These are phyloP conservation scores for Drosophila insularis DNA, from an alignment of 1,140 invertebrate genomes.

Conservation along the genomic window DNA sequence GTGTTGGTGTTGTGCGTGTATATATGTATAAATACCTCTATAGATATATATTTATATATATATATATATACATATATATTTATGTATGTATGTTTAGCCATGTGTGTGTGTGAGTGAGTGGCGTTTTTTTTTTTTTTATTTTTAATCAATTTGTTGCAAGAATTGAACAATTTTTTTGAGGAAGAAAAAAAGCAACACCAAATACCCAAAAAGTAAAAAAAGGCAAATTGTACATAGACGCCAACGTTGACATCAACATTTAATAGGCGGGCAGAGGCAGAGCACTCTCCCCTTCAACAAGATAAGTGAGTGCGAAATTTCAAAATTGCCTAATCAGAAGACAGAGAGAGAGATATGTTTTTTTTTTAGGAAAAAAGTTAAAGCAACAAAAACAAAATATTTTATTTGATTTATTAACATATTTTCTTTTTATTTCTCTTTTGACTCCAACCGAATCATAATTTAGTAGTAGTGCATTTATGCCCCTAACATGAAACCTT, in stretches of 20 bases:
- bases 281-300: conserved; percentile 1
- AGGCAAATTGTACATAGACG: conserved; percentile 13
- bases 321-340: conserved; percentile 8
- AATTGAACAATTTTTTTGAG: conserved; percentile 26
- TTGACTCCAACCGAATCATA: not conserved
- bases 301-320: conserved; percentile 28
- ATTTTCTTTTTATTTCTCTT: not conserved
- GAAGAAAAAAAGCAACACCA: conserved; percentile 31
- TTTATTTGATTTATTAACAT: not conserved
- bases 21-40: not conserved
- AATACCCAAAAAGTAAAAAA: conserved; percentile 28
- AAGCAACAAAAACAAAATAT: not conserved
- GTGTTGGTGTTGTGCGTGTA: conserved; percentile 4
- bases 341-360: not conserved
- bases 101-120: conserved; percentile 32
- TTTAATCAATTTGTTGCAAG: conserved; percentile 42
- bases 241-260: conserved; percentile 30
- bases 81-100: conserved; percentile 30
- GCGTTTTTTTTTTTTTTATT: conserved; percentile 53
- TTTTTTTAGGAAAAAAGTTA: not conserved
- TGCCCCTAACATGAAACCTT: no score
- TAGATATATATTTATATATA: not conserved
- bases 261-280: conserved; percentile 11
- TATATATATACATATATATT: not conserved
- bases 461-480: no score